Evolutionary conservation across 1,140 invertebrate genomes (phyloP).

Genomic region (Paramacrobiotus metropolitanus): DNA sequence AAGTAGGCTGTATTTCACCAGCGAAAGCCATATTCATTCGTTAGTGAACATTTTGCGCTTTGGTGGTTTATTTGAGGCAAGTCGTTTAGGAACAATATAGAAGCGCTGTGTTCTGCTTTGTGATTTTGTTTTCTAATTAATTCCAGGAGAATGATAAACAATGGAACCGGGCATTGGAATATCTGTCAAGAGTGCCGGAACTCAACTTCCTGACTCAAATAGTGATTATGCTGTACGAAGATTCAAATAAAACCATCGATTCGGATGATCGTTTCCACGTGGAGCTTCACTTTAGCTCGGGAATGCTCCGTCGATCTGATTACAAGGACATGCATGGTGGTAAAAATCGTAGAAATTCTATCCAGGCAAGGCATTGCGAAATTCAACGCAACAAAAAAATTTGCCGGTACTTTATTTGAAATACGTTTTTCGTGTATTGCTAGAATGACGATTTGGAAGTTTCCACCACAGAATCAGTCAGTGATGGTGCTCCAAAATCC

Average conservation of each 20-base stretch:
- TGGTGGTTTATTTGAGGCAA: constrained; percentile 67
- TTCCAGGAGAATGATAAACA: constrained; percentile 56
- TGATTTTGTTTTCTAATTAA: constrained; percentile 7
- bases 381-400: too few relatives aligned
- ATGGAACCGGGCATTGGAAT: constrained; percentile 94
- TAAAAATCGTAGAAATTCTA: too few relatives aligned
- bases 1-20: constrained; percentile 92
- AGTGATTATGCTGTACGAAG: constrained; percentile 97
- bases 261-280: constrained; percentile 56
- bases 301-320: constrained; percentile 25
- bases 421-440: too few relatives aligned
- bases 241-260: constrained; percentile 55
- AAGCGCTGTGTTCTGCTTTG: constrained; percentile 13
- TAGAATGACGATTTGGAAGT: too few relatives aligned
- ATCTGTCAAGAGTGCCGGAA: constrained; percentile 85
- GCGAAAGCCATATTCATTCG: constrained; percentile 96
- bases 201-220: constrained; percentile 99
- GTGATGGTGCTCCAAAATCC: too few relatives aligned
- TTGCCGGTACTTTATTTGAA: too few relatives aligned
- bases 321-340: too few relatives aligned
- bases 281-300: constrained; percentile 89
- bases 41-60: constrained; percentile 80
- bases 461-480: too few relatives aligned
- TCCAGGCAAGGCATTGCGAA: too few relatives aligned
- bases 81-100: constrained; percentile 15